Conservation (phyloP, 2,797 vertebrate genomes). For the Selene dorsalis region DNA sequence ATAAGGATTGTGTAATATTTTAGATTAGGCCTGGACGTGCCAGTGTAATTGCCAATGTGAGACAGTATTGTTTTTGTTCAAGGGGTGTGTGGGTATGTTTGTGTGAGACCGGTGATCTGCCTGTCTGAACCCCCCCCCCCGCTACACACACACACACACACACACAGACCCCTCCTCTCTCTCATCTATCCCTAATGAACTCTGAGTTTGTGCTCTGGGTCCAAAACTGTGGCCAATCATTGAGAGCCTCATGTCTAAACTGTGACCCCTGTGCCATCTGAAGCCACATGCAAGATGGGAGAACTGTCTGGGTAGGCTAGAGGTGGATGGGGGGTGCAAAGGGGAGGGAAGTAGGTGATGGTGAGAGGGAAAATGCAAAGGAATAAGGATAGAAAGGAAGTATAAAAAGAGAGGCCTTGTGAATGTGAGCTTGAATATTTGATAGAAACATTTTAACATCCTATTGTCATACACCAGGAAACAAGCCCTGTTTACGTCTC, state of each 20-base stretch:
- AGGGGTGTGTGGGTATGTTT: constrained; percentile 72
- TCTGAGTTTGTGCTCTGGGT: constrained; percentile 56
- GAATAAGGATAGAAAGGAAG: constrained; percentile 21
- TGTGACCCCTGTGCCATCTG: constrained; percentile 70
- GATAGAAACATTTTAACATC: constrained; percentile 31
- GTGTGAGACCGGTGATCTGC: constrained; percentile 66
- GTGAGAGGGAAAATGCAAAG: constrained; percentile 16
- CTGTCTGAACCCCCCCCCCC: constrained; percentile 55
- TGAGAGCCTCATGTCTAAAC: constrained; percentile 63
- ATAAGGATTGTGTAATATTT: constrained; percentile 59
- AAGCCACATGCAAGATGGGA: constrained; percentile 69
- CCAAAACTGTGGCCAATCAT: constrained; percentile 69
- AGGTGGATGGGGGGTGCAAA: constrained; percentile 4
- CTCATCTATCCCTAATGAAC: constrained; percentile 74
- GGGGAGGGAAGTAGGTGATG: not conserved
- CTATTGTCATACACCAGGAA: not conserved
- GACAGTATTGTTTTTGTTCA: constrained; percentile 78
- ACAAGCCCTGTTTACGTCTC: not conserved
- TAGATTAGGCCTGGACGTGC: constrained; percentile 52
- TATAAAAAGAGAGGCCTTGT: constrained; percentile 14
- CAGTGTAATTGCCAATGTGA: constrained; percentile 67
- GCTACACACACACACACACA: not conserved
- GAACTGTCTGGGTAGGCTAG: constrained; percentile 64
- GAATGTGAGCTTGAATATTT: constrained; percentile 10
- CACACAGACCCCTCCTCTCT: constrained; percentile 41